These are phyloP conservation scores for Dendrocopos noguchii DNA, from an alignment of 2,113 vertebrate species.

Conservation along the genomic window DNA sequence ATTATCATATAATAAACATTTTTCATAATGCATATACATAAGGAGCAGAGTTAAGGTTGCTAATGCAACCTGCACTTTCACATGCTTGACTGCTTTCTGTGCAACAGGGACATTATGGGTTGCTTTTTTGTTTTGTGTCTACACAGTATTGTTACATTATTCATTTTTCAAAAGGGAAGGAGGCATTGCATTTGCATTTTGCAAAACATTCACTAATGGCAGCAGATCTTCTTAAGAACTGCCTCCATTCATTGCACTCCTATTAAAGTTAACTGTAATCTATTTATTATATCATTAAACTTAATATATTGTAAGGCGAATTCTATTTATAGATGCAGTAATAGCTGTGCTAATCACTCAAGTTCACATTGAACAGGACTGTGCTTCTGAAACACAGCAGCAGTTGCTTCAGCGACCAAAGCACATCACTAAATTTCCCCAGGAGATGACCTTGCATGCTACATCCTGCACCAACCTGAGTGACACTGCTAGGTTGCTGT, in stretches of 20 bases:
- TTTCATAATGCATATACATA: conserved; percentile 1
- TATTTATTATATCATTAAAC: conserved; percentile 71
- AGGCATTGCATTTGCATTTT: background rate
- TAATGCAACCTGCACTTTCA: conserved; percentile 23
- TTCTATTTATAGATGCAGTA: conserved; percentile 61
- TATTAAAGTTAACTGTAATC: conserved; percentile 67
- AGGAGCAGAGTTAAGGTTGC: background rate
- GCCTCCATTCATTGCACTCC: conserved; percentile 32
- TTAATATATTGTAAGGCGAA: conserved; percentile 56
- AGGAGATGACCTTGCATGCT: background rate
- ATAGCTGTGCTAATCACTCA: conserved; percentile 47
- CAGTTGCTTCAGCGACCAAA: background rate
- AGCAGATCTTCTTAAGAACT: conserved; percentile 26
- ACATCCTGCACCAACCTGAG: background rate
- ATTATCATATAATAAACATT: conserved; percentile 21
- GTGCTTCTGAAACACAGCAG: background rate
- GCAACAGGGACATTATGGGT: background rate
- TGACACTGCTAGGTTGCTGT: rapidly evolving
- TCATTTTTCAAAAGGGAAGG: conserved; percentile 29
- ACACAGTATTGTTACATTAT: background rate
- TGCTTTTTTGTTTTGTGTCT: conserved; percentile 10
- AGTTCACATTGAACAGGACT: conserved; percentile 27
- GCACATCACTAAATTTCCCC: background rate
- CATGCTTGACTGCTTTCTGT: background rate
- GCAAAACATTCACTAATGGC: conserved; percentile 21